These are phyloP conservation scores for Hippopotamus amphibius DNA, from an alignment of 2,113 vertebrate species.

Conservation along the genomic window DNA sequence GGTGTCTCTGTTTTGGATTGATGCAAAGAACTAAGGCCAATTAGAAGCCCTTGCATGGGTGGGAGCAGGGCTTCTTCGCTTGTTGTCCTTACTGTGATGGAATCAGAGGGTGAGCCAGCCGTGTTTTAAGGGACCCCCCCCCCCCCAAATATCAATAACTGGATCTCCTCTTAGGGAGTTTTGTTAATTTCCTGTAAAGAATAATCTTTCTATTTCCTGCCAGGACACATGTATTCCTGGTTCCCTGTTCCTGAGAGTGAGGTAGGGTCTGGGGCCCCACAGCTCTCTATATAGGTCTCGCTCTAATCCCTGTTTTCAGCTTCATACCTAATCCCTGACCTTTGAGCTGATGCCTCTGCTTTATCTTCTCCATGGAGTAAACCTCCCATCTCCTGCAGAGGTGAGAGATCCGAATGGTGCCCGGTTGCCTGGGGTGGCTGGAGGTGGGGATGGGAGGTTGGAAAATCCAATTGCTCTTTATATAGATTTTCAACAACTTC, in stretches of 20 bases:
- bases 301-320: not conserved
- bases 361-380: constrained; percentile 22
- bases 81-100: not conserved
- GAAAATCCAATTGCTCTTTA: not conserved
- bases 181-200: constrained; percentile 29
- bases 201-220: not conserved
- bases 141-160: not conserved
- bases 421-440: not conserved
- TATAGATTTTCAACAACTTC: not conserved
- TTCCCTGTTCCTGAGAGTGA: not conserved
- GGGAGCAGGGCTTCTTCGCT: not conserved
- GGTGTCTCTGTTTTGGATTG: not conserved
- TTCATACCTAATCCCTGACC: not conserved
- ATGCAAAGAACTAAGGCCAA: not conserved
- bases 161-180: not conserved
- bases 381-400: not conserved
- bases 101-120: not conserved
- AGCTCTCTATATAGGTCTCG: not conserved
- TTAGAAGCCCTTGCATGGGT: not conserved
- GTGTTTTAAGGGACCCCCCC: not conserved
- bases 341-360: not conserved
- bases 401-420: not conserved
- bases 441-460: not conserved
- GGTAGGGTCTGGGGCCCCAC: not conserved
- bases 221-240: not conserved